Evolutionary conservation across 2,888 invertebrate genomes (phyloP).

Genomic region (Limnephilus marmoratus): DNA sequence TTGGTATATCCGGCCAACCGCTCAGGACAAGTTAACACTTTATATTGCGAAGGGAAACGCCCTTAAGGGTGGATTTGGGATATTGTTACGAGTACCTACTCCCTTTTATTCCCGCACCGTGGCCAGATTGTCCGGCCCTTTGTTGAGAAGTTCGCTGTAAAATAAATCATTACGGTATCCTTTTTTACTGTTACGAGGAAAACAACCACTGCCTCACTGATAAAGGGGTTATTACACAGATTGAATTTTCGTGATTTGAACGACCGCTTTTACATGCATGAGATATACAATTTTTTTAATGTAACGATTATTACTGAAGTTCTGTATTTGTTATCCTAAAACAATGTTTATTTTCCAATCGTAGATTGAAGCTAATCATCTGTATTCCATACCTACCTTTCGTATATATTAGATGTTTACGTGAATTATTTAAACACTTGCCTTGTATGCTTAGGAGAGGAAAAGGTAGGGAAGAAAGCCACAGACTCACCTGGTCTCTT

Average conservation of each 20-base stretch:
- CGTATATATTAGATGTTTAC: no score
- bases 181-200: background rate
- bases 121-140: background rate
- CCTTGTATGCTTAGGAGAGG: no score
- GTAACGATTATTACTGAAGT: background rate
- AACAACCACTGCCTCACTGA: background rate
- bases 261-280: background rate
- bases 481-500: no score
- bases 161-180: background rate
- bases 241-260: background rate
- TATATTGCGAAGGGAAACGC: background rate
- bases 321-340: background rate
- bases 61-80: background rate
- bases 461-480: no score
- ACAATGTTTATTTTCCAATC: background rate
- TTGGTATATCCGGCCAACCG: background rate
- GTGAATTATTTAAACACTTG: no score
- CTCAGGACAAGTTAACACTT: background rate
- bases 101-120: background rate
- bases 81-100: background rate
- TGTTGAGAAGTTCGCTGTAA: background rate
- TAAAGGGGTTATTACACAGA: background rate
- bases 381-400: no score
- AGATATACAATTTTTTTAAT: background rate
- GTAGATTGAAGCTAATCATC: no score